Conservation (phyloP, 2,888 invertebrate species). For the Muscina levida region DNA sequence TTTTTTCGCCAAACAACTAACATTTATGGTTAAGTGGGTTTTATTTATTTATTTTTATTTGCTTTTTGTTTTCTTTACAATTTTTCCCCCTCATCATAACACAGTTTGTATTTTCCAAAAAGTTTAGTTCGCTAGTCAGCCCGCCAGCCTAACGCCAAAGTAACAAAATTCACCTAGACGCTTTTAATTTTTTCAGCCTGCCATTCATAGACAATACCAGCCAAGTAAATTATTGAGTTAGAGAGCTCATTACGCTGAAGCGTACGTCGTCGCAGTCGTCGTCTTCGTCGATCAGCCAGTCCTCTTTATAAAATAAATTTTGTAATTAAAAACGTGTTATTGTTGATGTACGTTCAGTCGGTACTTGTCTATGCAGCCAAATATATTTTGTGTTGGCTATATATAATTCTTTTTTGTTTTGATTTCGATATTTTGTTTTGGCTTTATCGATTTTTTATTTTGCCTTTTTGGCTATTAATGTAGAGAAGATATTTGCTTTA, state of each 20-base stretch:
- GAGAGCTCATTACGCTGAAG: constrained; percentile 19
- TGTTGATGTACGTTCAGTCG: neutral
- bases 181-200: neutral
- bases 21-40: constrained; percentile 39
- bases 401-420: too few species aligned
- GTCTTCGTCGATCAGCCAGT: too few species aligned
- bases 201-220: neutral
- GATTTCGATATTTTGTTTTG: too few species aligned
- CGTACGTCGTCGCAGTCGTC: neutral
- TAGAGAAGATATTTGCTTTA: neutral
- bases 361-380: neutral
- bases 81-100: neutral
- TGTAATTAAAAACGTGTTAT: constrained; percentile 26
- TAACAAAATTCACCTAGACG: neutral
- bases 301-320: neutral
- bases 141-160: neutral
- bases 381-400: neutral
- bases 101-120: neutral
- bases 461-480: too few species aligned
- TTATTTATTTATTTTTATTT: constrained; percentile 12
- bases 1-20: constrained; percentile 20
- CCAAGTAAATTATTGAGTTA: constrained; percentile 20
- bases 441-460: too few species aligned
- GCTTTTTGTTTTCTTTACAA: neutral
- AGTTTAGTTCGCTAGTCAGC: constrained; percentile 14